A percentile compares a stretch with the other conserved stretches of the same genome.
Evolutionary conservation across 2,888 invertebrate genomes (phyloP).

Genomic region (Ernsta delagoae): DNA sequence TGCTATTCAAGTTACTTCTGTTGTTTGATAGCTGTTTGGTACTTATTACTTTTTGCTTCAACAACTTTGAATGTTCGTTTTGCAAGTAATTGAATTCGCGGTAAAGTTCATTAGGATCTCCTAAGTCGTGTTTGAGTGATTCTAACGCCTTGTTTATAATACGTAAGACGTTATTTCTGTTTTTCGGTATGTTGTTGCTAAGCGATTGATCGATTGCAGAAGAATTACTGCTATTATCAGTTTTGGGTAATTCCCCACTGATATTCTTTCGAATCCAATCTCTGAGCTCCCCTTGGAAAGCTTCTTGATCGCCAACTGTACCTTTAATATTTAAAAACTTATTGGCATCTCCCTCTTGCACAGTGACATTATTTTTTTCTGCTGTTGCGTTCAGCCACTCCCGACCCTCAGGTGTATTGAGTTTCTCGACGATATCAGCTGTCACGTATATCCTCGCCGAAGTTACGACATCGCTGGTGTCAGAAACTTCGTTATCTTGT

Average conservation of each 20-base stretch:
- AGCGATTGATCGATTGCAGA: constrained; percentile 43
- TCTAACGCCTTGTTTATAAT: constrained; percentile 64
- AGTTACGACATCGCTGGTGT: constrained; percentile 69
- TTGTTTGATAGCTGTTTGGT: constrained; percentile 61
- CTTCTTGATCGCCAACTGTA: constrained; percentile 74
- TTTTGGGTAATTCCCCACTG: not conserved
- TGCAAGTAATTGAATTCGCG: constrained; percentile 73
- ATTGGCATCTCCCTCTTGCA: constrained; percentile 63
- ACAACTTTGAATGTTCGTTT: constrained; percentile 68
- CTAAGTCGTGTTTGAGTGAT: constrained; percentile 71
- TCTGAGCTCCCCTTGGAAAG: constrained; percentile 77
- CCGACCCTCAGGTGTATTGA: constrained; percentile 75
- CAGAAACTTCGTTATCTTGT: constrained; percentile 78
- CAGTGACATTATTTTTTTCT: constrained; percentile 61
- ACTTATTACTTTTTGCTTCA: constrained; percentile 64
- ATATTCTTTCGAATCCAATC: constrained; percentile 59
- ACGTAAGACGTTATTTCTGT: constrained; percentile 60
- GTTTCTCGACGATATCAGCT: constrained; percentile 71
- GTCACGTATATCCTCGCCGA: constrained; percentile 81
- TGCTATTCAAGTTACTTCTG: constrained; percentile 69
- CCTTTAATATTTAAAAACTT: constrained; percentile 79
- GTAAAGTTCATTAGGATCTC: constrained; percentile 77
- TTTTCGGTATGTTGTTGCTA: constrained; percentile 62
- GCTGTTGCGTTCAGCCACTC: constrained; percentile 69
- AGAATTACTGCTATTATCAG: constrained; percentile 16